Conservation (phyloP, 2,797 vertebrate species). For the Mormyrus proboscirostris region DNA sequence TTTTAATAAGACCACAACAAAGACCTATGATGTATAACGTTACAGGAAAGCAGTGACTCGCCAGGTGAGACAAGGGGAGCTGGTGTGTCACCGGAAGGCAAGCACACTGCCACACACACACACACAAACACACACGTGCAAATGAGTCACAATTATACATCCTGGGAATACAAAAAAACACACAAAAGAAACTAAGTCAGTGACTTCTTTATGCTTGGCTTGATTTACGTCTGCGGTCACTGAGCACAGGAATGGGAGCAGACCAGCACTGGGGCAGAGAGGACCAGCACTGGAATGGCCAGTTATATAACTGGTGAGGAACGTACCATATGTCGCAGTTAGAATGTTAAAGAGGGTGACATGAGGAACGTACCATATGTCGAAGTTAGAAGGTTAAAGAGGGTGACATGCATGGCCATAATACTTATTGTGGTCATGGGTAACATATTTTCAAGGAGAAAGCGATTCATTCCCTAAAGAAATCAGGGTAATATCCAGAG, state of each 20-base stretch:
- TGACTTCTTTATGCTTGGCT: slow-evolving; percentile 43
- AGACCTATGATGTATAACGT: neutral
- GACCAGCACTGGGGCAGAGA: slow-evolving; percentile 41
- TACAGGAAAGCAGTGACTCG: neutral
- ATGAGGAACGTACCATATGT: slow-evolving; percentile 63
- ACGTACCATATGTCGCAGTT: slow-evolving; percentile 62
- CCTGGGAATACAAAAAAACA: neutral
- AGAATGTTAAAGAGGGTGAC: slow-evolving; percentile 58
- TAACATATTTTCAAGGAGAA: slow-evolving; percentile 42
- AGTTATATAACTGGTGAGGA: slow-evolving; percentile 63
- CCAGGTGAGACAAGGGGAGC: neutral
- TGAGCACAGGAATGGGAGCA: slow-evolving; percentile 42
- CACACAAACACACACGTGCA: neutral
- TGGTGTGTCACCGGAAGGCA: slow-evolving; percentile 14
- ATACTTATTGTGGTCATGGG: slow-evolving; percentile 58
- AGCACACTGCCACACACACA: neutral
- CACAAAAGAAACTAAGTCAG: slow-evolving; percentile 34
- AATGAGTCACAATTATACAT: neutral
- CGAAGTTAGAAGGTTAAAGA: slow-evolving; percentile 58
- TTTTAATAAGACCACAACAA: neutral
- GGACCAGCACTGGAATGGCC: slow-evolving; percentile 51
- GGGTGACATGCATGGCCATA: slow-evolving; percentile 58
- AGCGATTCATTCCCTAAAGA: slow-evolving; percentile 18
- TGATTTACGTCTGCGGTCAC: slow-evolving; percentile 43
- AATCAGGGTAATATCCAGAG: slow-evolving; percentile 21